Percentiles rank a stretch among this genome's conserved stretches.
These are phyloP conservation scores for Diorhabda carinulata DNA, from an alignment of 1,140 invertebrate species.

Conservation along the genomic window DNA sequence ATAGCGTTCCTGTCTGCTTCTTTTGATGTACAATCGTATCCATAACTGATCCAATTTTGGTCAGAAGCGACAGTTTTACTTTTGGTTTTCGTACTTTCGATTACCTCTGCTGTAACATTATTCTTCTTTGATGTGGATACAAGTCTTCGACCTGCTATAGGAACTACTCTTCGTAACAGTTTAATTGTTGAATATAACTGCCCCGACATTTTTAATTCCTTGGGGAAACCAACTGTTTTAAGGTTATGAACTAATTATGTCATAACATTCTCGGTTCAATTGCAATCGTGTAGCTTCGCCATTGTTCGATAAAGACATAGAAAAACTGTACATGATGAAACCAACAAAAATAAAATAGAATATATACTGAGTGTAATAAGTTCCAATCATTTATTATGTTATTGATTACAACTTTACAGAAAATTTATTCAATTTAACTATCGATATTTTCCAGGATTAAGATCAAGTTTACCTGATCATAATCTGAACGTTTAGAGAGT, in stretches of 20 bases:
- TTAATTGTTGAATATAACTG: conserved; percentile 24
- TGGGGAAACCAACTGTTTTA: conserved; percentile 5
- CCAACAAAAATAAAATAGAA: too few species aligned
- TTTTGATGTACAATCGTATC: conserved; percentile 62
- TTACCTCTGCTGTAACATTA: conserved; percentile 38
- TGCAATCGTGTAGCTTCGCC: too few species aligned
- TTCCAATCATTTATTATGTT: too few species aligned
- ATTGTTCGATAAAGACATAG: too few species aligned
- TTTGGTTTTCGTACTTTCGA: conserved; percentile 24
- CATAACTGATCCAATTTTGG: conserved; percentile 80
- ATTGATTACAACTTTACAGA: too few species aligned
- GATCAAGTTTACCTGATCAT: too few species aligned
- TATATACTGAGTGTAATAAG: too few species aligned
- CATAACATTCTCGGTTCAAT: neutral
- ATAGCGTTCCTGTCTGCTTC: conserved; percentile 62
- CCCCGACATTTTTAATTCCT: conserved; percentile 32
- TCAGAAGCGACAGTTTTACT: conserved; percentile 33
- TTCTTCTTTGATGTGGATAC: conserved; percentile 46
- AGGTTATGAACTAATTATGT: conserved; percentile 33
- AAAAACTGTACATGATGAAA: too few species aligned
- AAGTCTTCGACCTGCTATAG: conserved; percentile 30
- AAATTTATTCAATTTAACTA: too few species aligned
- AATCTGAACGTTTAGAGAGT: too few species aligned
- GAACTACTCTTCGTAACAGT: conserved; percentile 31
- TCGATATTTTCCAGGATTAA: too few species aligned